Percentiles rank a stretch among this genome's conserved stretches.
Conservation (phyloP, 2,113 vertebrate genomes). For the Hippocampus guttulatus region DNA sequence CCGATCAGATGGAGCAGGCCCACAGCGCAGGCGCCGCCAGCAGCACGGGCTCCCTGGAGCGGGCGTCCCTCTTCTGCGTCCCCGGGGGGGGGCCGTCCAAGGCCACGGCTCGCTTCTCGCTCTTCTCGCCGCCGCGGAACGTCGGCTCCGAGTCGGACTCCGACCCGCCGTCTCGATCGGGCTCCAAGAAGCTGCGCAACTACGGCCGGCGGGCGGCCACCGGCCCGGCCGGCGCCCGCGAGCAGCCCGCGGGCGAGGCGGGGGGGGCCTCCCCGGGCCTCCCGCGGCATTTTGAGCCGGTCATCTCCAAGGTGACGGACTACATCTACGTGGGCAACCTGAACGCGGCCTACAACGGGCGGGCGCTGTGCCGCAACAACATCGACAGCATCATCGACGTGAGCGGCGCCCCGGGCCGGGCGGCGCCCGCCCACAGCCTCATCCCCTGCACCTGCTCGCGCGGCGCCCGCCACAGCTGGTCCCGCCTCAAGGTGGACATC, state of each 20-base stretch:
- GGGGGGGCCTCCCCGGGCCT: slow-evolving; percentile 8
- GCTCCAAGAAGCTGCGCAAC: slow-evolving; percentile 71
- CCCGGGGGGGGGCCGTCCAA: slow-evolving; percentile 64
- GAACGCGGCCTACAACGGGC: slow-evolving; percentile 69
- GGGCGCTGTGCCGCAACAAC: slow-evolving; percentile 71
- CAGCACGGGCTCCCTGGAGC: slow-evolving; percentile 68
- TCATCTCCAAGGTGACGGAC: slow-evolving; percentile 73
- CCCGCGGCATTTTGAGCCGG: slow-evolving; percentile 60
- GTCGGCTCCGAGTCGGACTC: slow-evolving; percentile 73
- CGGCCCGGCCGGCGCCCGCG: slow-evolving; percentile 35
- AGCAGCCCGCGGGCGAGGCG: slow-evolving; percentile 30
- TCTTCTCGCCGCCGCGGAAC: slow-evolving; percentile 67
- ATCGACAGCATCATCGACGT: slow-evolving; percentile 76
- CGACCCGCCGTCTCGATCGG: slow-evolving; percentile 61
- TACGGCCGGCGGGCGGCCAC: slow-evolving; percentile 63
- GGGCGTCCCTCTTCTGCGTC: slow-evolving; percentile 71
- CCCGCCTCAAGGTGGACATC: slow-evolving; percentile 74
- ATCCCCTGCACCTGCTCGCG: slow-evolving; percentile 73
- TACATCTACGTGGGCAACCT: slow-evolving; percentile 78
- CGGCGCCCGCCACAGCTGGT: slow-evolving; percentile 74
- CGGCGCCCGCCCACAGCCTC: slow-evolving; percentile 55
- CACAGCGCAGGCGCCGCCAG: slow-evolving; percentile 69
- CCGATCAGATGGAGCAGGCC: slow-evolving; percentile 73
- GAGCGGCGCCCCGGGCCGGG: slow-evolving; percentile 68
- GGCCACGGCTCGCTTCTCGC: slow-evolving; percentile 70